Evolutionary conservation across 1,140 invertebrate genomes (phyloP).

Genomic region (Polypedilum pembai): DNA sequence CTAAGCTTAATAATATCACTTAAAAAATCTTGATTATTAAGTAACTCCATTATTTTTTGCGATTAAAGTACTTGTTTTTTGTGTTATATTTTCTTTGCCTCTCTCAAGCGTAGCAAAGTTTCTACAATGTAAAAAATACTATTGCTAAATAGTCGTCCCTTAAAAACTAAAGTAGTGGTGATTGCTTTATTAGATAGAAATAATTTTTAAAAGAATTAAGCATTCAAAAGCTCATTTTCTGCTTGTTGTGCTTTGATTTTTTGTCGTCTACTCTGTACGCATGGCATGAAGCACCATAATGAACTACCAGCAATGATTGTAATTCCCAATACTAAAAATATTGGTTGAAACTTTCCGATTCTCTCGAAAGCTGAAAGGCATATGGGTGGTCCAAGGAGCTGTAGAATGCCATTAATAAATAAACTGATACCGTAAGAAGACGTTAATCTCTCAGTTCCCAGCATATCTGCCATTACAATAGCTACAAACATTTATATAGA

Average conservation of each 20-base stretch:
- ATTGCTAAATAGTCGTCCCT: no score
- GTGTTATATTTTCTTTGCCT: no score
- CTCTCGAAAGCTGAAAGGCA: constrained; percentile 61
- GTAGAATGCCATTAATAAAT: constrained; percentile 73
- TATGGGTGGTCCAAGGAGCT: constrained; percentile 69
- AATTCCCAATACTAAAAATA: constrained; percentile 63
- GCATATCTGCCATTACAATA: constrained; percentile 76
- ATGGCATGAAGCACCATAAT: constrained; percentile 66
- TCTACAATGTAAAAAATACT: no score
- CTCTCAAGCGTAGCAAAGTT: no score
- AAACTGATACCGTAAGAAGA: constrained; percentile 78
- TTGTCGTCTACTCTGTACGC: background rate
- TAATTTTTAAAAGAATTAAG: no score
- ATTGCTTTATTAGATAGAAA: no score
- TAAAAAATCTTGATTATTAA: background rate
- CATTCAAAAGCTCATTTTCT: background rate
- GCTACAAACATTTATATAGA: constrained; percentile 47
- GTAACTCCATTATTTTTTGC: background rate
- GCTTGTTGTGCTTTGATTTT: background rate
- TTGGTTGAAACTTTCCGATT: constrained; percentile 56
- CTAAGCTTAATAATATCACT: constrained; percentile 12
- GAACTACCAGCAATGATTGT: constrained; percentile 62
- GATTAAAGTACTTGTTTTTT: background rate
- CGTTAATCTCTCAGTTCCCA: constrained; percentile 71
- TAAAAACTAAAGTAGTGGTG: no score